Conservation (phyloP, 2,113 vertebrate species). For the Lathamus discolor region DNA sequence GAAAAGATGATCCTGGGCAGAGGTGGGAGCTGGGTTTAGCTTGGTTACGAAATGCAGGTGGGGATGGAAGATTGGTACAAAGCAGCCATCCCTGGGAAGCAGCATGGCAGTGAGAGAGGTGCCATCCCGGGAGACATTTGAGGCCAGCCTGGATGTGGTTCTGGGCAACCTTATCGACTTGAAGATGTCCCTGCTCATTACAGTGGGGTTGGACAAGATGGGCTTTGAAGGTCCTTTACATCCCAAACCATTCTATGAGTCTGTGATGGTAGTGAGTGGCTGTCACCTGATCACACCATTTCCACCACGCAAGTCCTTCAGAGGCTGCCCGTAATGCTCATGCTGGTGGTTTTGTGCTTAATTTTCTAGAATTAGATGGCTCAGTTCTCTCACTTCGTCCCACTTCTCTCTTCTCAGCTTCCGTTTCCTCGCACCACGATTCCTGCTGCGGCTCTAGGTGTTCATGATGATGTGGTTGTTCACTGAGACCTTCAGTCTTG, state of each 20-base stretch:
- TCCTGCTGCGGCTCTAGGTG: rapidly evolving
- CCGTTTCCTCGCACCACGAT: not conserved
- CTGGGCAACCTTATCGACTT: not conserved
- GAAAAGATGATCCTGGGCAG: not conserved
- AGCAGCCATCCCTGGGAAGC: not conserved
- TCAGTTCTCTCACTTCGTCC: not conserved
- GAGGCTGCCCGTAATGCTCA: not conserved
- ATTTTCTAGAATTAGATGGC: not conserved
- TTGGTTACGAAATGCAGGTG: not conserved
- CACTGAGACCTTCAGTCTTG: not conserved
- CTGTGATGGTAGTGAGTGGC: not conserved
- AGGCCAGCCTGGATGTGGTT: not conserved
- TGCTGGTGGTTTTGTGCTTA: not conserved
- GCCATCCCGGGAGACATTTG: not conserved
- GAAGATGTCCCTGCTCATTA: not conserved
- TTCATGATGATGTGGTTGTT: rapidly evolving
- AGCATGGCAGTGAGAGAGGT: not conserved
- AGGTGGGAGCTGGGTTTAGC: not conserved
- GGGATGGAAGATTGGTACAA: not conserved
- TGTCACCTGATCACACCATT: not conserved
- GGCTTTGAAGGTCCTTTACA: not conserved
- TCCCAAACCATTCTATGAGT: not conserved
- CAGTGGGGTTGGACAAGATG: not conserved
- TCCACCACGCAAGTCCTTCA: not conserved
- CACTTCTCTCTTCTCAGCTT: not conserved